A percentile compares a stretch with the other conserved stretches of the same genome.
Evolutionary conservation across 1,140 invertebrate genomes (phyloP).

Genomic region (Caenorhabditis tropicalis): DNA sequence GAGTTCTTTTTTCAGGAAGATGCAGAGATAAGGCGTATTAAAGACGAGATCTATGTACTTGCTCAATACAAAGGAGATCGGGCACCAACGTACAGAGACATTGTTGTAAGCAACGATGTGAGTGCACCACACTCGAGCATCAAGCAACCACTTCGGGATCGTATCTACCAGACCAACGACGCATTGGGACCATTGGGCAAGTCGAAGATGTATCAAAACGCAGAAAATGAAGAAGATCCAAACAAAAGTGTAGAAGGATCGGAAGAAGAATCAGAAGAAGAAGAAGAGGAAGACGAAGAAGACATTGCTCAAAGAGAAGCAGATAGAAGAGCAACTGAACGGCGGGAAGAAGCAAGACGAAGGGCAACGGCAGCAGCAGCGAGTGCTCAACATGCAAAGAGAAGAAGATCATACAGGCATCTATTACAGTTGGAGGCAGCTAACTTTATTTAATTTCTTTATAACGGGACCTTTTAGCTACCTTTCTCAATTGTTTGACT

Average conservation of each 20-base stretch:
- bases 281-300: conserved; percentile 6
- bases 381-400: neutral
- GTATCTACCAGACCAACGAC: neutral
- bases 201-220: neutral
- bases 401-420: neutral
- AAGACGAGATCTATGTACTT: neutral
- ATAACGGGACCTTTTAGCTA: neutral
- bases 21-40: neutral
- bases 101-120: neutral
- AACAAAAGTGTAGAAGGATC: neutral
- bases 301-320: neutral
- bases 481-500: neutral
- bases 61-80: neutral
- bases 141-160: neutral
- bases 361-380: too few relatives aligned
- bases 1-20: neutral
- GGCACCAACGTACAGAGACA: neutral
- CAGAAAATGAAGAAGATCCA: neutral
- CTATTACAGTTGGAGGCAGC: neutral
- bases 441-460: neutral
- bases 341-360: neutral
- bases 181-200: neutral
- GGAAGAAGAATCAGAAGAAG: neutral
- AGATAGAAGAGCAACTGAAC: neutral
- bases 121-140: neutral